A percentile compares a stretch with the other conserved stretches of the same genome.
Evolutionary conservation across 2,888 invertebrate genomes (phyloP).

Genomic region (Blastobasis adustella): DNA sequence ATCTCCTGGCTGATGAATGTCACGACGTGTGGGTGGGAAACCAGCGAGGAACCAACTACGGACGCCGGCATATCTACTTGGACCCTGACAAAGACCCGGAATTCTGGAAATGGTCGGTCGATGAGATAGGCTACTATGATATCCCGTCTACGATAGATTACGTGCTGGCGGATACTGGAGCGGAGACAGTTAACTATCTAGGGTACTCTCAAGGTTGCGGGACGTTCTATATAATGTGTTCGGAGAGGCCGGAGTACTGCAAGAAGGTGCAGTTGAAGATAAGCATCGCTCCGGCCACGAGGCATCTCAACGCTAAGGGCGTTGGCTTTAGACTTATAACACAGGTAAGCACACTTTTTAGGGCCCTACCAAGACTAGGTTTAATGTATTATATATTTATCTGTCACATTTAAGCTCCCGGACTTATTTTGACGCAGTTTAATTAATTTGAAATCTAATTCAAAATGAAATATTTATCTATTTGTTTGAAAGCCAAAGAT

Average conservation of each 20-base stretch:
- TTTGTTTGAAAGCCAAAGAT: too few species aligned
- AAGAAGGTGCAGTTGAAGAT: conserved; percentile 75
- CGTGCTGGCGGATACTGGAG: conserved; percentile 33
- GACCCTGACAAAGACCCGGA: conserved; percentile 28
- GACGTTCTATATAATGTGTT: conserved; percentile 78
- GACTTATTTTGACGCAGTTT: too few species aligned
- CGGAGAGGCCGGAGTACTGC: conserved; percentile 78
- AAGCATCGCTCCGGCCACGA: conserved; percentile 77
- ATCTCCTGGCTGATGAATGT: conserved; percentile 14
- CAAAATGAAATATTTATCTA: too few species aligned
- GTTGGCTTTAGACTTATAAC: conserved; percentile 16
- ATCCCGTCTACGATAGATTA: conserved; percentile 77
- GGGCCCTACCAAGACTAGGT: too few species aligned
- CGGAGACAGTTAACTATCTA: conserved; percentile 53
- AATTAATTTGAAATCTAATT: too few species aligned
- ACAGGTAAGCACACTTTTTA: too few species aligned
- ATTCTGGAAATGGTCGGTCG: conserved; percentile 80
- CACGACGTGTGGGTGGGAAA: conserved; percentile 17
- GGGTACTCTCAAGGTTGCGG: conserved; percentile 87
- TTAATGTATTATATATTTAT: too few species aligned
- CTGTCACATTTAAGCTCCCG: too few species aligned
- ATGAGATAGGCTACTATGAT: conserved; percentile 85
- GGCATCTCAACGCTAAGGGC: conserved; percentile 57
- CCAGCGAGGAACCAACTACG: conserved; percentile 38
- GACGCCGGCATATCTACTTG: conserved; percentile 56